These are phyloP conservation scores for Triplophysa yarkandensis DNA, from an alignment of 2,797 vertebrate genomes.

Conservation along the genomic window DNA sequence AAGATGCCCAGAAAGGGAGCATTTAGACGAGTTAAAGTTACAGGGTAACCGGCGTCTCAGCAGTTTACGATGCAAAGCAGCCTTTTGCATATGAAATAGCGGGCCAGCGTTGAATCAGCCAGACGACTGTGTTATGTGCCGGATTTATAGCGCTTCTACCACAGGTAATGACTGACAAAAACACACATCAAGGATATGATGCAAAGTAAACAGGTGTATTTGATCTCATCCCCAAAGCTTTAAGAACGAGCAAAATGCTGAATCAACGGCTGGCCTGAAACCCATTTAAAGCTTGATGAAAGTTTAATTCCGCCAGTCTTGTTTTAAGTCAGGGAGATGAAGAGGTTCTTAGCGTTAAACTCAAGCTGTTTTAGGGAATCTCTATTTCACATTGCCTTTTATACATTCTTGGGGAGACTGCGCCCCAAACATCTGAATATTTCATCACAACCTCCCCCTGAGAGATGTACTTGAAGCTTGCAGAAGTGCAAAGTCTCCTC, in stretches of 20 bases:
- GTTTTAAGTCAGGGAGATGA: constrained; percentile 19
- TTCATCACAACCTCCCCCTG: constrained; percentile 61
- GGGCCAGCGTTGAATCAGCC: not conserved
- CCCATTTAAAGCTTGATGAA: constrained; percentile 67
- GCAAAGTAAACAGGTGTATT: constrained; percentile 21
- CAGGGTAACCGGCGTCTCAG: constrained; percentile 88
- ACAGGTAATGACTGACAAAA: constrained; percentile 22
- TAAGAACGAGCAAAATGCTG: constrained; percentile 90
- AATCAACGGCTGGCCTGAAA: constrained; percentile 82
- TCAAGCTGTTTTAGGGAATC: constrained; percentile 74
- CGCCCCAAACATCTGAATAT: constrained; percentile 71
- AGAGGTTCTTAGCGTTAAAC: constrained; percentile 53
- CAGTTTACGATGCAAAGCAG: constrained; percentile 73
- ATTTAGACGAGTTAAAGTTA: constrained; percentile 38
- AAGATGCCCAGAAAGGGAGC: constrained; percentile 7
- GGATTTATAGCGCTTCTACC: constrained; percentile 14
- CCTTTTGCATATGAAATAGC: constrained; percentile 33
- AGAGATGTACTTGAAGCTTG: constrained; percentile 81
- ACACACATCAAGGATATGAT: not conserved
- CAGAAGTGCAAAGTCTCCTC: constrained; percentile 76
- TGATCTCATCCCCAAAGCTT: constrained; percentile 78
- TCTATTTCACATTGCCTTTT: constrained; percentile 74
- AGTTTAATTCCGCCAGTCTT: constrained; percentile 50
- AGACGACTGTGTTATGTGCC: constrained; percentile 11
- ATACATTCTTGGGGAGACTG: constrained; percentile 79